Evolutionary conservation across 2,888 invertebrate genomes (phyloP).

Genomic region (Drosophila neonasuta): DNA sequence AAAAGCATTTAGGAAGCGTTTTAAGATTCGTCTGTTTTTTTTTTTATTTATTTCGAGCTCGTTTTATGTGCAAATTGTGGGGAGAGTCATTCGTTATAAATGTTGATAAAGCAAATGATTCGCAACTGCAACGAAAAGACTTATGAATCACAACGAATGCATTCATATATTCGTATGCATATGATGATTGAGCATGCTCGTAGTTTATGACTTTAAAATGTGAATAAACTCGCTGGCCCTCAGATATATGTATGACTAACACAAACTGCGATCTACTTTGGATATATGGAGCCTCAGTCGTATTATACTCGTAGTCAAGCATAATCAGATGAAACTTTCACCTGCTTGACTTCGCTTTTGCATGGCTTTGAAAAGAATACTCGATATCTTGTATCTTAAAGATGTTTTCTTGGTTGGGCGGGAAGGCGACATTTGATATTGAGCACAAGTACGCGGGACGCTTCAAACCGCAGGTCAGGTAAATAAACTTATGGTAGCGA

Average conservation of each 20-base stretch:
- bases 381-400: slow-evolving; percentile 1
- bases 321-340: slow-evolving; percentile 21
- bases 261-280: background rate
- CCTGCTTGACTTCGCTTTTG: slow-evolving; percentile 9
- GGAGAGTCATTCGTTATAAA: slow-evolving; percentile 20
- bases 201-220: slow-evolving; percentile 18
- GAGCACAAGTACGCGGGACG: slow-evolving; percentile 66
- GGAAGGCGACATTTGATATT: slow-evolving; percentile 63
- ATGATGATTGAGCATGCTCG: slow-evolving; percentile 14
- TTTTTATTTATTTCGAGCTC: slow-evolving; percentile 4
- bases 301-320: background rate
- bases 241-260: slow-evolving; percentile 10
- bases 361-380: slow-evolving; percentile 17
- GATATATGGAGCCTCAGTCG: background rate
- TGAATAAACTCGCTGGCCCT: slow-evolving; percentile 26
- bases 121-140: slow-evolving; percentile 17
- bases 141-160: slow-evolving; percentile 40
- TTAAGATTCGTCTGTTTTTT: background rate
- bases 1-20: slow-evolving; percentile 14
- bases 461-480: slow-evolving; percentile 51
- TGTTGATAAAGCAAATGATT: slow-evolving; percentile 40
- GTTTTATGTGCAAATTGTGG: slow-evolving; percentile 7
- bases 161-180: slow-evolving; percentile 10
- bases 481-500: slow-evolving; percentile 31
- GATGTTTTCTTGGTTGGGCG: slow-evolving; percentile 13